Evolutionary conservation across 2,888 invertebrate species (phyloP), one percentile per base, ranked within the genome.

Genomic region (Boloria euphrosyne): DNA sequence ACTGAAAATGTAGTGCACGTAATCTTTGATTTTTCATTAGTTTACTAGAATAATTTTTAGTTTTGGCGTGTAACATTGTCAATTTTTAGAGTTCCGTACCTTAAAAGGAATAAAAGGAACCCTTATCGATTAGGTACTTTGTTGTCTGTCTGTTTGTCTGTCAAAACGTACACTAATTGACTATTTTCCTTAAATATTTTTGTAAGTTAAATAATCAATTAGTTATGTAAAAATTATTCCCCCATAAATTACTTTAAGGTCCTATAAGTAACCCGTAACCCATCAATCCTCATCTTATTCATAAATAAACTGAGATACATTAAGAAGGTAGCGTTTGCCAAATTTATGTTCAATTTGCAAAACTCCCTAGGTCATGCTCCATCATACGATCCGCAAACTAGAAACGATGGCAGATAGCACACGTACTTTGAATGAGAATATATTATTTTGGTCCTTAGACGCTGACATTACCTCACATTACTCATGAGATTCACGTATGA

Each of bases 351-450:
- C 67, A 67, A 67, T 62, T 65, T 65, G 50, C 52, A 54, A 65
- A 67, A 62, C 52, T 67, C 65, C 51, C 44, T 13, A 47, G 65
- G 54, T 62, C 66, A 66, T 46, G 46, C 57, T 50, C 62, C 51
- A 43, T 67, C 55, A 65, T 64, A 62, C 65, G 67, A 62, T 38
- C 62, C 59, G 44, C 62, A 53, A 69, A 67, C 62, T 67, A 67
- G 59, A 62, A 65, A 59, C 58, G 67, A 67, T 70, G 62, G 59
- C 18, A 67, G 69, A 70, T 70, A 70, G 65, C 62, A 62, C 67
- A 70, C 69, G 65, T 67, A 65, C 59, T 67, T 65, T 67, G 59
- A 67, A 67, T 67, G 60, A 70, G 59, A 67, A 62, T 65, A 62
- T 62, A 67, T 57, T 46, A 38, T 65, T 65, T 65, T n/a, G 44